phyloP scores from a whole-genome alignment of 2,113 vertebrate species.

The Phrynocephalus versicolor region DNA sequence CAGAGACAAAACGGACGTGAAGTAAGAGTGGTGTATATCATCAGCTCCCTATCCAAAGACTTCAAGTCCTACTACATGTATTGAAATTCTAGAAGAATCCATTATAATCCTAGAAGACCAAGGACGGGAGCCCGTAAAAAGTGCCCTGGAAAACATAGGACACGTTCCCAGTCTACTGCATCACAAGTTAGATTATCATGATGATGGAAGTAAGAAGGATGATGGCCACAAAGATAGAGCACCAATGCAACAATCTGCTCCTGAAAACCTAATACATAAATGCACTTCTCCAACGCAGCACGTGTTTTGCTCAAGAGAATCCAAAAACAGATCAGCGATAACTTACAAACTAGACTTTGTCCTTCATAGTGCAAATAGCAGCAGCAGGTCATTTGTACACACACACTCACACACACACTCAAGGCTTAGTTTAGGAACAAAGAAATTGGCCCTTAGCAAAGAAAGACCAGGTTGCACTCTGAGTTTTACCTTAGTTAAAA shows the following conservation, averaged over 20 bases:
- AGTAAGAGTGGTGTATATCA: too few species aligned
- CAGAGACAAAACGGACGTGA: too few species aligned
- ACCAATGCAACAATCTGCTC: too few species aligned
- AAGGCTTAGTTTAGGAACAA: background rate
- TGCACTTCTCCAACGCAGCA: background rate
- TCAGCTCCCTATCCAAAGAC: too few species aligned
- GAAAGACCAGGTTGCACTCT: background rate
- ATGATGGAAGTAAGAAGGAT: background rate
- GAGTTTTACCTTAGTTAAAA: background rate
- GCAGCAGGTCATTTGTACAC: too few species aligned
- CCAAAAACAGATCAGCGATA: background rate
- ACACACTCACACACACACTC: background rate
- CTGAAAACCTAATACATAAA: too few species aligned
- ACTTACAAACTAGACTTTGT: background rate
- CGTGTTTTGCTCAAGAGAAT: background rate
- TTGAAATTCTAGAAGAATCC: too few species aligned
- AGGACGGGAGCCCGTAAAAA: too few species aligned
- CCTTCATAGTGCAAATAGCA: background rate
- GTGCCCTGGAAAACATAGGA: too few species aligned
- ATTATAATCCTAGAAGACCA: too few species aligned
- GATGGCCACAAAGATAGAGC: background rate
- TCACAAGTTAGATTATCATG: background rate
- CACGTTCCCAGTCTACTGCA: too few species aligned
- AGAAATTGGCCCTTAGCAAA: background rate
- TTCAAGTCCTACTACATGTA: too few species aligned